These are phyloP conservation scores for Dipodomys ordii DNA, from an alignment of 2,113 vertebrate genomes.

Conservation along the genomic window DNA sequence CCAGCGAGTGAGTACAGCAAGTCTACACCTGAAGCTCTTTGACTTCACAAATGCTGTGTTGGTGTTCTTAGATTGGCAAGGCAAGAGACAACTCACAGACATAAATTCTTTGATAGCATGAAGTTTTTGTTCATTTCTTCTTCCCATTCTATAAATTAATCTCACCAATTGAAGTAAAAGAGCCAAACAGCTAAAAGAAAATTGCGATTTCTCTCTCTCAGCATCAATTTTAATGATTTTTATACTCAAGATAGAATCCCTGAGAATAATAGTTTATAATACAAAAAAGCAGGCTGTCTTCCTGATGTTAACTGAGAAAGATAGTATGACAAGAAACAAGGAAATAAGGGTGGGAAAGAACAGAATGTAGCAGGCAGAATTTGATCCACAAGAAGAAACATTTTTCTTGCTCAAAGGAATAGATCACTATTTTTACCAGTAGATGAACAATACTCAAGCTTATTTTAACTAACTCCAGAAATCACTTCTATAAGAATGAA, in stretches of 20 bases:
- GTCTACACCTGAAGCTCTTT: constrained; percentile 56
- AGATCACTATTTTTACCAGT: background rate
- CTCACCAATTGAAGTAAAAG: constrained; percentile 49
- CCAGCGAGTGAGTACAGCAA: background rate
- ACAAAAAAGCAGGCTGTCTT: constrained; percentile 7
- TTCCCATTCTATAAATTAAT: constrained; percentile 49
- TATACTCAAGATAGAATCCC: constrained; percentile 7
- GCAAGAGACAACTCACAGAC: constrained; percentile 44
- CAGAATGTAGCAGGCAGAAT: constrained; percentile 3
- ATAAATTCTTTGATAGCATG: constrained; percentile 34
- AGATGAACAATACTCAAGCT: background rate
- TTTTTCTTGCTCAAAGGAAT: background rate
- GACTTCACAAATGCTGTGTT: constrained; percentile 46
- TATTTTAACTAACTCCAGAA: constrained; percentile 36
- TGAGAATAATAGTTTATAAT: background rate
- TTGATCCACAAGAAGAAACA: background rate
- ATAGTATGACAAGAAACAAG: constrained; percentile 17
- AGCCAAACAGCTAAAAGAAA: constrained; percentile 31
- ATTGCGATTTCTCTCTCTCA: background rate
- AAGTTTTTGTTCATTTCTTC: constrained; percentile 50
- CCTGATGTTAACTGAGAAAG: background rate
- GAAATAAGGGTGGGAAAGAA: constrained; percentile 31
- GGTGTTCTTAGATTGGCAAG: constrained; percentile 17
- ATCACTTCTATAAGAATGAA: background rate
- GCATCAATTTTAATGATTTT: constrained; percentile 51